These are phyloP conservation scores for Lasioglossum marginatum DNA, from an alignment of 2,888 invertebrate species.

Conservation along the genomic window DNA sequence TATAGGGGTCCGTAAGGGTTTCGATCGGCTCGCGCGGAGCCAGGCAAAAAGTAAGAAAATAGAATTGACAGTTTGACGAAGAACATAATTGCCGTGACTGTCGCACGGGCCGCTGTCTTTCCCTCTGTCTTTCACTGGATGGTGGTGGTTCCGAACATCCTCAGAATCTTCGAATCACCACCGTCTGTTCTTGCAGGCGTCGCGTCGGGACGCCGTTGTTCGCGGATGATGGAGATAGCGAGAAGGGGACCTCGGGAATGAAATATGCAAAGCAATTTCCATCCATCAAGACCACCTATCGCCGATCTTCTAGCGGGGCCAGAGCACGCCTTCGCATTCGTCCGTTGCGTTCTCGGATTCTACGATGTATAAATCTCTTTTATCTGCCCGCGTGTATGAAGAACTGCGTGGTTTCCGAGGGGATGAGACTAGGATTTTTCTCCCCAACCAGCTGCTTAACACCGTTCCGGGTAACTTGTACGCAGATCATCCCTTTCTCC, in stretches of 20 bases:
- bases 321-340: conserved; percentile 42
- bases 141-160: too few relatives aligned
- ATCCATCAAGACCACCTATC: conserved; percentile 66
- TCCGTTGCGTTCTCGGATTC: conserved; percentile 55
- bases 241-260: conserved; percentile 30
- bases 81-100: neutral
- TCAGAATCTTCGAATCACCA: conserved; percentile 20
- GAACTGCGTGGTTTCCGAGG: conserved; percentile 43
- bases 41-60: too few relatives aligned
- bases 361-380: conserved; percentile 64
- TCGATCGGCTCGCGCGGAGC: too few relatives aligned
- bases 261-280: conserved; percentile 71
- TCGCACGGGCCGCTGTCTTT: neutral
- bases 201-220: conserved; percentile 5
- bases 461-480: neutral
- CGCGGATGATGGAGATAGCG: conserved; percentile 34
- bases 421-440: conserved; percentile 13
- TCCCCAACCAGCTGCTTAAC: conserved; percentile 13
- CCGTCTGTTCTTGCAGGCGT: conserved; percentile 20
- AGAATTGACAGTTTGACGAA: neutral
- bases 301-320: conserved; percentile 52
- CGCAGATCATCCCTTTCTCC: neutral
- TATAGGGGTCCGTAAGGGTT: neutral
- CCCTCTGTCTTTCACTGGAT: neutral
- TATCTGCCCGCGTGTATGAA: conserved; percentile 57